phyloP scores from a whole-genome alignment of 1,140 invertebrate genomes.

The Hylaeus anthracinus region DNA sequence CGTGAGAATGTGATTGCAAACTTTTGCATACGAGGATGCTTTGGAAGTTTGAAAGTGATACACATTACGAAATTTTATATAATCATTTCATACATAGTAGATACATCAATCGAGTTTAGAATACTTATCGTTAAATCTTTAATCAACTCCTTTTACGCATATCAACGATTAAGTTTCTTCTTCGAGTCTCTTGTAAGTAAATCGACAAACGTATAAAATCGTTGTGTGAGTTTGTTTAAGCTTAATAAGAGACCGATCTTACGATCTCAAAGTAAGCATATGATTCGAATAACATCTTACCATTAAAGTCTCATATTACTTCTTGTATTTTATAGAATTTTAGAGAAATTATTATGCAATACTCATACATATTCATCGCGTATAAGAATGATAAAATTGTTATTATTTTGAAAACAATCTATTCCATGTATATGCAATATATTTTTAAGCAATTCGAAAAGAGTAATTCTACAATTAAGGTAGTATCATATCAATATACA shows the following conservation, averaged over 20 bases:
- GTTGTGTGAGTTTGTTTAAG: constrained; percentile 4
- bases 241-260: constrained; percentile 16
- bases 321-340: neutral
- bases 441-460: constrained; percentile 8
- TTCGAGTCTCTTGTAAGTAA: neutral
- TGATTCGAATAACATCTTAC: neutral
- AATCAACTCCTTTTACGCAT: neutral
- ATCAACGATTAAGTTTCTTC: neutral
- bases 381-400: neutral
- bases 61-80: neutral
- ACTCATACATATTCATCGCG: neutral
- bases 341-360: neutral
- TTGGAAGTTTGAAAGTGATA: neutral
- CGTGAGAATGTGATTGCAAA: neutral
- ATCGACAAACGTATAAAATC: constrained; percentile 21
- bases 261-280: neutral
- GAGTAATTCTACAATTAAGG: neutral
- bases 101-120: neutral
- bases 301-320: neutral
- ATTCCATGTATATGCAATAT: constrained; percentile 8
- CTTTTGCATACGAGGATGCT: neutral
- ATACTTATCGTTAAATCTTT: neutral
- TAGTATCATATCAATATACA: neutral
- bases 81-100: constrained; percentile 1
- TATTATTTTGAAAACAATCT: constrained; percentile 10